A percentile compares a stretch with the other conserved stretches of the same genome.
Evolutionary conservation across 1,140 invertebrate species (phyloP).

Genomic region (Drosophila pallidifrons): DNA sequence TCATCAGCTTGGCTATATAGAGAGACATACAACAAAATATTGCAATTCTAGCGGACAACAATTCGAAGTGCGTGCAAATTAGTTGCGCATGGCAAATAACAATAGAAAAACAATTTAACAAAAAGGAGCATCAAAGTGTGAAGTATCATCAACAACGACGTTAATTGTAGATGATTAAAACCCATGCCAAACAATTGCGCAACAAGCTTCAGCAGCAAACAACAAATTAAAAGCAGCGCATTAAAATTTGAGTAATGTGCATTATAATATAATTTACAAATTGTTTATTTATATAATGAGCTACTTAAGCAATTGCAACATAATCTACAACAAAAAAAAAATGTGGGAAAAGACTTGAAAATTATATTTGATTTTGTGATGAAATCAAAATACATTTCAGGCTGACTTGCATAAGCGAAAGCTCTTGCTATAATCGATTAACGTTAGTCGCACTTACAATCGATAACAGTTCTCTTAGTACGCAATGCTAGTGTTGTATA

Average conservation of each 20-base stretch:
- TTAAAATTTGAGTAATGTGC: constrained; percentile 11
- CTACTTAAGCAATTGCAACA: too few species aligned
- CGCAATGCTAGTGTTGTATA: constrained; percentile 15
- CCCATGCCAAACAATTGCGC: constrained; percentile 45
- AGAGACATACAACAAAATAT: background rate
- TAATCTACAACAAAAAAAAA: too few species aligned
- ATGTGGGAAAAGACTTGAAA: too few species aligned
- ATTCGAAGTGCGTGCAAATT: constrained; percentile 53
- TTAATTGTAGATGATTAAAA: constrained; percentile 55
- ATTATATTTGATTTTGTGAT: background rate
- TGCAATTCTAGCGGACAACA: constrained; percentile 20
- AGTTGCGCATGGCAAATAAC: constrained; percentile 47
- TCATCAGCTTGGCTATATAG: constrained; percentile 3
- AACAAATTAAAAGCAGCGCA: constrained; percentile 9
- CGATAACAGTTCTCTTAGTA: constrained; percentile 6
- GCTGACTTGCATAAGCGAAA: background rate
- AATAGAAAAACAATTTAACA: constrained; percentile 22
- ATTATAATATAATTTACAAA: constrained; percentile 22
- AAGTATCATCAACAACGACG: constrained; percentile 55
- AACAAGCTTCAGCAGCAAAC: constrained; percentile 11
- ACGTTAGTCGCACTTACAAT: constrained; percentile 1
- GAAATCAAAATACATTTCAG: background rate
- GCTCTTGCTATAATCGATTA: constrained; percentile 10
- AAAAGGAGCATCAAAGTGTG: constrained; percentile 49
- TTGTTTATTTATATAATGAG: background rate